A percentile compares a stretch with the other conserved stretches of the same genome.
Conservation (phyloP, 2,888 invertebrate genomes). For the Lepidonotus clava region DNA sequence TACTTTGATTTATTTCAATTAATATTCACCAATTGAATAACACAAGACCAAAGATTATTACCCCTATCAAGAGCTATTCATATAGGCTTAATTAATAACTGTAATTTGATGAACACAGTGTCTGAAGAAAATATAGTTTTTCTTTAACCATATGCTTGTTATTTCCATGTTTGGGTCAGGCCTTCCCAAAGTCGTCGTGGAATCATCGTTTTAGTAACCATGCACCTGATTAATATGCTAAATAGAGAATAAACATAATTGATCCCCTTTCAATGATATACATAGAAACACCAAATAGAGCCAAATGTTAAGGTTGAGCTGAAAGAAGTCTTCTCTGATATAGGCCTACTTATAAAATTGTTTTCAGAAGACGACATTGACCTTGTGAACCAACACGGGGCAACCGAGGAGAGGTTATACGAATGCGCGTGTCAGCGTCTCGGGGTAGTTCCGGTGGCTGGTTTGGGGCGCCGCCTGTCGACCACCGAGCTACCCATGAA, state of each 20-base stretch:
- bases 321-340: background rate
- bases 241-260: background rate
- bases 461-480: background rate
- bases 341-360: background rate
- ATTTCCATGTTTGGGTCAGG: too few species aligned
- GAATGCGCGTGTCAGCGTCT: background rate
- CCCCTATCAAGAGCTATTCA: background rate
- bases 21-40: background rate
- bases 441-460: slow-evolving; percentile 6
- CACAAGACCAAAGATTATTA: background rate
- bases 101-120: too few species aligned
- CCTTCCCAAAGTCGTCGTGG: too few species aligned
- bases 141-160: too few species aligned
- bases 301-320: background rate
- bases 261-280: background rate
- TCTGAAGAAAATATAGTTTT: too few species aligned
- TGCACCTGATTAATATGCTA: too few species aligned
- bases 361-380: background rate
- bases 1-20: background rate
- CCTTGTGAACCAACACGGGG: background rate
- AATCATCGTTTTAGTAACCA: too few species aligned
- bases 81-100: too few species aligned
- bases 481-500: background rate
- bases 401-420: background rate
- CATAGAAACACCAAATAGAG: background rate